phyloP scores from a whole-genome alignment of 2,888 invertebrate genomes.

The Nemotelus nigrinus region DNA sequence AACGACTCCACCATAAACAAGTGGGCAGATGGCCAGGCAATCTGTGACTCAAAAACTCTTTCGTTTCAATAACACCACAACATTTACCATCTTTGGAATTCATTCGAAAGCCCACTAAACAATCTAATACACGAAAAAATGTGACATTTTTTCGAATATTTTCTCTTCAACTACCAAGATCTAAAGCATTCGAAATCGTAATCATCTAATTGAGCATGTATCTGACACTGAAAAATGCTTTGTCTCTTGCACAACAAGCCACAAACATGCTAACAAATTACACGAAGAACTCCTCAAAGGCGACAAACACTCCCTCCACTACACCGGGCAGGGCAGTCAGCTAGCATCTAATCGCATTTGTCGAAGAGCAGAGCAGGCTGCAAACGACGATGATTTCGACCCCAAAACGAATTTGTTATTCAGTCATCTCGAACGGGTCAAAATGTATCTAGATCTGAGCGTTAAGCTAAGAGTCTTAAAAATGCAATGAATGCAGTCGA shows the following conservation, averaged over 20 bases:
- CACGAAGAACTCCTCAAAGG: neutral
- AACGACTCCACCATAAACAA: too few relatives aligned
- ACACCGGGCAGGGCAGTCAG: too few relatives aligned
- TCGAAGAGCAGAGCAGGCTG: neutral
- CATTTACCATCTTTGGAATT: neutral
- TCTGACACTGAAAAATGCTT: slow-evolving; percentile 36
- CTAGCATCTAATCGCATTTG: neutral
- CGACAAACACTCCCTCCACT: neutral
- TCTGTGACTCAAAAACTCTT: too few relatives aligned
- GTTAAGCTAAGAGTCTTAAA: neutral
- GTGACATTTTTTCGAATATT: slow-evolving; percentile 1
- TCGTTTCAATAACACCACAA: too few relatives aligned
- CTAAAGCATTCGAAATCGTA: slow-evolving; percentile 6
- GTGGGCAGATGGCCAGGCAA: too few relatives aligned
- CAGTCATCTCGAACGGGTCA: neutral
- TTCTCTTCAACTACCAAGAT: neutral
- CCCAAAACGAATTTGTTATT: neutral
- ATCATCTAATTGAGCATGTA: slow-evolving; percentile 37
- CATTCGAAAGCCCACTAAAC: neutral
- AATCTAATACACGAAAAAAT: neutral
- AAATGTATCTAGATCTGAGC: slow-evolving; percentile 2
- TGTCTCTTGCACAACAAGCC: slow-evolving; percentile 16
- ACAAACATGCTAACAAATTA: slow-evolving; percentile 26
- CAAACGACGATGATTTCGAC: neutral
- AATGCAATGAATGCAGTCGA: too few relatives aligned